phyloP scores from a whole-genome alignment of 2,797 vertebrate genomes.

The Lacerta viridis region DNA sequence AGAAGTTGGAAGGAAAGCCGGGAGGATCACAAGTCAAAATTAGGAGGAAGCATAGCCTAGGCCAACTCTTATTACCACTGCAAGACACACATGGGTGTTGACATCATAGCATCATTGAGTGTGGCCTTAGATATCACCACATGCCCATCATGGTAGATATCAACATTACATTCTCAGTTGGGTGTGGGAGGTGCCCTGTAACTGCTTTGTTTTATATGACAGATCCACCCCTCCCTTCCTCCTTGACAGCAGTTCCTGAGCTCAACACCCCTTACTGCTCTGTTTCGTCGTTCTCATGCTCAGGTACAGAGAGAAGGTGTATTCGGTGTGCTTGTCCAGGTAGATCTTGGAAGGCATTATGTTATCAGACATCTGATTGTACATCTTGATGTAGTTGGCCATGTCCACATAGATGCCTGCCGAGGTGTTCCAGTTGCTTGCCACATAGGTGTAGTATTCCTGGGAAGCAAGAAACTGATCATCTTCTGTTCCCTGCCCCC shows the following conservation, averaged over 20 bases:
- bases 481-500: too few species aligned
- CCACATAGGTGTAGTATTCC: constrained; percentile 75
- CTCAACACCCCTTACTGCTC: constrained; percentile 13
- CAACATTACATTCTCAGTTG: too few species aligned
- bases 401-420: constrained; percentile 66
- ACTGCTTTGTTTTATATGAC: not conserved
- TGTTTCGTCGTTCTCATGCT: not conserved
- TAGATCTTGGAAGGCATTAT: constrained; percentile 57
- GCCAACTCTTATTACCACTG: too few species aligned
- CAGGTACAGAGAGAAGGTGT: constrained; percentile 61
- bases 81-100: too few species aligned
- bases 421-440: constrained; percentile 57
- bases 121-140: too few species aligned
- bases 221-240: not conserved
- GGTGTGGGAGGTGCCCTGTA: too few species aligned
- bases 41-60: too few species aligned
- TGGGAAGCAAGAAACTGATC: constrained; percentile 31
- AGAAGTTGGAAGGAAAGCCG: too few species aligned
- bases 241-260: not conserved
- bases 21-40: too few species aligned
- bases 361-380: constrained; percentile 12
- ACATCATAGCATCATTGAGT: too few species aligned
- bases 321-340: constrained; percentile 70
- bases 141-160: too few species aligned
- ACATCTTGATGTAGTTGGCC: constrained; percentile 64